Percentiles rank a stretch among this genome's conserved stretches.
phyloP scores from a whole-genome alignment of 2,113 vertebrate species.

The Cervus canadensis region DNA sequence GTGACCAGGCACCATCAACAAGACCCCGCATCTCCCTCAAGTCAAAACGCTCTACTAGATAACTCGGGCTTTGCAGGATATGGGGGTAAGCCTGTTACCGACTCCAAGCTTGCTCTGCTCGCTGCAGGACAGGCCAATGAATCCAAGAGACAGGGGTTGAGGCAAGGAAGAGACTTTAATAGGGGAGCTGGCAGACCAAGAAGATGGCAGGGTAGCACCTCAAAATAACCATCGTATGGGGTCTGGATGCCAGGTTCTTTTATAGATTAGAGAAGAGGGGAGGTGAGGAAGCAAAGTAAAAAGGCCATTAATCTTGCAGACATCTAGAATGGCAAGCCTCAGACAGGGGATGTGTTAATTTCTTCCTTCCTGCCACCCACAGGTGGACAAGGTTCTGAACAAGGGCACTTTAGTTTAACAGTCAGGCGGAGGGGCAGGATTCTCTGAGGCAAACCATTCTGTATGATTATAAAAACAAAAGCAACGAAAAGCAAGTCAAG shows the following conservation, averaged over 20 bases:
- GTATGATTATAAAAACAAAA: neutral
- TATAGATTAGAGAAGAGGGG: neutral
- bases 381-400: neutral
- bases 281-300: neutral
- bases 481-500: neutral
- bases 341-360: neutral
- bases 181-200: neutral
- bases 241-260: neutral
- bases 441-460: neutral
- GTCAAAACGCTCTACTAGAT: neutral
- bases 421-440: neutral
- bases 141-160: neutral
- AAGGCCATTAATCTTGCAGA: neutral
- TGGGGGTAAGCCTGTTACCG: neutral
- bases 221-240: neutral
- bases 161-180: neutral
- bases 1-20: neutral
- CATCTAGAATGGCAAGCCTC: neutral
- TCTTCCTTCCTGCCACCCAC: neutral
- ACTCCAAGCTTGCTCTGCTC: neutral
- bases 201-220: neutral
- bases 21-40: neutral
- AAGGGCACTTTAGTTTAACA: neutral
- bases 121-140: neutral
- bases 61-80: neutral